Conservation (phyloP, 2,797 vertebrate genomes). For the Labroides dimidiatus region DNA sequence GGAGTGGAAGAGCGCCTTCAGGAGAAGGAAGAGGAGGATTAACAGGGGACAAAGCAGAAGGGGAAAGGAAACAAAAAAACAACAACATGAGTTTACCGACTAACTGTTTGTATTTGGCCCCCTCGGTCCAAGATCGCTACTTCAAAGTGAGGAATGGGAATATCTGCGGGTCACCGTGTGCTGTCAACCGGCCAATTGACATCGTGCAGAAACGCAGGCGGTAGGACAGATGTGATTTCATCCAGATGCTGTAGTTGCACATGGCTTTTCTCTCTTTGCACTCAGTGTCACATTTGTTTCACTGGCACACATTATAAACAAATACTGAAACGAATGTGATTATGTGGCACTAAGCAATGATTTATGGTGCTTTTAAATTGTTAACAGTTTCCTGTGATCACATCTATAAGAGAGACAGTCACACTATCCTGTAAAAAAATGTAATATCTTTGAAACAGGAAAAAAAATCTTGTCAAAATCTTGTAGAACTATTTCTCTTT, state of each 20-base stretch:
- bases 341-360: too few relatives aligned
- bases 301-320: too few relatives aligned
- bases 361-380: too few relatives aligned
- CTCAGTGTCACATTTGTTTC: constrained; percentile 1
- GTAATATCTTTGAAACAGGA: too few relatives aligned
- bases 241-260: constrained; percentile 53
- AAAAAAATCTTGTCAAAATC: too few relatives aligned
- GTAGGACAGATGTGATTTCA: constrained; percentile 75
- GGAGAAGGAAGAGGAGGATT: constrained; percentile 53
- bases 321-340: too few relatives aligned
- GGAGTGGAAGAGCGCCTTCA: constrained; percentile 38
- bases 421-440: too few relatives aligned
- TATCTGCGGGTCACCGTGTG: constrained; percentile 84
- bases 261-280: not conserved
- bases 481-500: too few relatives aligned
- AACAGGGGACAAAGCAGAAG: constrained; percentile 29
- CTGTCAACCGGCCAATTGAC: constrained; percentile 88
- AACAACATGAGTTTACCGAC: constrained; percentile 85
- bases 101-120: constrained; percentile 77
- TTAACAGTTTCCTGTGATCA: too few relatives aligned
- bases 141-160: constrained; percentile 81
- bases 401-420: too few relatives aligned
- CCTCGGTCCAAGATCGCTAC: constrained; percentile 75
- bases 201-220: constrained; percentile 88
- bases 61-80: constrained; percentile 22